phyloP scores from a whole-genome alignment of 2,888 invertebrate species.

The Arctia plantaginis region DNA sequence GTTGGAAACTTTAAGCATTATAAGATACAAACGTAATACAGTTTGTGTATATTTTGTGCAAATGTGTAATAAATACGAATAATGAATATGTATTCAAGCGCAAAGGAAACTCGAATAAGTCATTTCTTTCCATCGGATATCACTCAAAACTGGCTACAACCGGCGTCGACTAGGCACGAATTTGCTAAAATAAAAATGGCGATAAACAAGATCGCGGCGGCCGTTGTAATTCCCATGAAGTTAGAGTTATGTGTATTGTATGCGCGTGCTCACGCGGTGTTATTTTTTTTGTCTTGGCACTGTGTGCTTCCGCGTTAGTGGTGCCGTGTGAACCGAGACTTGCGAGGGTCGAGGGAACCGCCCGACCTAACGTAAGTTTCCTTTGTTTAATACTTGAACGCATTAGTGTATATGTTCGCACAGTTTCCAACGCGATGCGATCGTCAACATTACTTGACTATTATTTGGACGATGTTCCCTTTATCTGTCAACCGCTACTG shows the following conservation, averaged over 20 bases:
- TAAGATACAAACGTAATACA: not conserved
- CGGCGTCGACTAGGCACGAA: slow-evolving; percentile 35
- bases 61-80: slow-evolving; percentile 36
- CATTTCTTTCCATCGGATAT: slow-evolving; percentile 40
- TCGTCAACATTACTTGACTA: not conserved
- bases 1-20: not conserved
- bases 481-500: not conserved
- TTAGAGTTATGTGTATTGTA: slow-evolving; percentile 64
- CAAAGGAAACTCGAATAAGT: slow-evolving; percentile 36
- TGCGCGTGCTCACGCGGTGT: slow-evolving; percentile 65
- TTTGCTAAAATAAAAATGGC: slow-evolving; percentile 46
- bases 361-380: slow-evolving; percentile 72
- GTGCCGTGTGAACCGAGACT: slow-evolving; percentile 79
- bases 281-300: slow-evolving; percentile 74
- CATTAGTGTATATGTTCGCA: slow-evolving; percentile 60
- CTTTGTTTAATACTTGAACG: slow-evolving; percentile 77
- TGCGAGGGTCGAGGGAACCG: slow-evolving; percentile 74
- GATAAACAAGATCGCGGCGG: slow-evolving; percentile 39
- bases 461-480: not conserved
- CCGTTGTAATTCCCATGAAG: slow-evolving; percentile 62
- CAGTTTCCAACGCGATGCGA: slow-evolving; percentile 30
- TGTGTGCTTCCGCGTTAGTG: slow-evolving; percentile 73
- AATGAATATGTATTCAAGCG: slow-evolving; percentile 30
- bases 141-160: slow-evolving; percentile 42
- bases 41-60: not conserved